phyloP scores from a whole-genome alignment of 2,888 invertebrate species.

The Acrobasis consociella region DNA sequence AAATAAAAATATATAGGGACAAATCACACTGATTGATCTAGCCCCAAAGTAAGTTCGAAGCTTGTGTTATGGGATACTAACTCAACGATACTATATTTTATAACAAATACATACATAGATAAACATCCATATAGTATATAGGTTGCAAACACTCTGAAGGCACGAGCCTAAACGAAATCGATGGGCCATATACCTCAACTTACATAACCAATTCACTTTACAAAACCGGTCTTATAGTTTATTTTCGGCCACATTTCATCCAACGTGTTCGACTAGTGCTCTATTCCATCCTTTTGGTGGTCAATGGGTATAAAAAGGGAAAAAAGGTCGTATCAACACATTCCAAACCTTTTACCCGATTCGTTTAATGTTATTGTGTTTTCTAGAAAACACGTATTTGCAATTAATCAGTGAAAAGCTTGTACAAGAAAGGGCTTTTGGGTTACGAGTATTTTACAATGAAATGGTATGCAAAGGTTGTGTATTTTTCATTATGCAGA shows the following conservation, averaged over 20 bases:
- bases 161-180: no score
- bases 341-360: conserved; percentile 20
- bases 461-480: no score
- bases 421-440: neutral
- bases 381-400: neutral
- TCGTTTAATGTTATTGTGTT: conserved; percentile 5
- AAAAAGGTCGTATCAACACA: conserved; percentile 3
- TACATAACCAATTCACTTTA: conserved; percentile 7
- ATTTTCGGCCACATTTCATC: conserved; percentile 10
- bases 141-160: no score
- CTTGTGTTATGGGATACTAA: no score
- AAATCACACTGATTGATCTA: no score
- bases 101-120: no score
- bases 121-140: no score
- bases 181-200: neutral
- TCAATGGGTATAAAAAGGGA: conserved; percentile 18
- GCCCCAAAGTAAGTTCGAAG: no score
- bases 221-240: conserved; percentile 15
- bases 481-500: no score
- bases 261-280: conserved; percentile 12
- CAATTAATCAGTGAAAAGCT: conserved; percentile 4
- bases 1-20: no score
- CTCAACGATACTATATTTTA: no score
- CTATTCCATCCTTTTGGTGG: conserved; percentile 17
- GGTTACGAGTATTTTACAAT: neutral